Base-by-base conservation (phyloP, 2,113 vertebrate species). In the Brachionichthys hirsutus region DNA sequence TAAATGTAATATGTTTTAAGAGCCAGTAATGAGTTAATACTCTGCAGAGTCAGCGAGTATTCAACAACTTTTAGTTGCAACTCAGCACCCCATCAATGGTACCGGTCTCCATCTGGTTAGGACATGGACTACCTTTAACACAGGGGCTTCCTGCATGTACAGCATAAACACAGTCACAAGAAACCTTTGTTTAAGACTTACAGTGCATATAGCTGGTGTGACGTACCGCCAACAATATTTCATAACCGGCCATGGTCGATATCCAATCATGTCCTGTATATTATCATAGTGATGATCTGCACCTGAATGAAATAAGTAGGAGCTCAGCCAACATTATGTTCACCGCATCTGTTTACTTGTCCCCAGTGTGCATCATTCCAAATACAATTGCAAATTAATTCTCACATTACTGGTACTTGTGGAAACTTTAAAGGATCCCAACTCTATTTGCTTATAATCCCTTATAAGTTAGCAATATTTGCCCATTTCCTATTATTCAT, bases 241-340 rank as follows among this genome's bases (percentile, higher is more conserved):
- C 83, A 98, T 88, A 54, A 93, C 69, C 6, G 94, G 91, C 93
- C 92, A 92, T 0, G 95, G 95, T 18, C 90, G 91, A 82, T 93
- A 95, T 22, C 95, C 95, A 75, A 98, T 98, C 97, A 99, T 99
- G 76, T 96, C 93, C 73, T 95, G 88, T n/a, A 97, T 50, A 63
- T 95, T 95, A 80, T 95, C 92, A 48, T 98, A 96, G 63, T 94
- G 93, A 54, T 92, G 93, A 24, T 94, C 86, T 1, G 93, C 95
- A 82, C 95, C 96, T 92, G 35, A 45, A 41, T 52, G 19, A 70
- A 36, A 68, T 6, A 67, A 68, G 13, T 13, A 51, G 0, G 30
- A 52, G 51, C 3, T 24, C 50, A 6, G 34, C 53, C 12, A 40
- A 1, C 1, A 5, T 30, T 4, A 38, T 4, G 11, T 19, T 2